phyloP scores from a whole-genome alignment of 2,888 invertebrate genomes.

The Portevinia maculata region DNA sequence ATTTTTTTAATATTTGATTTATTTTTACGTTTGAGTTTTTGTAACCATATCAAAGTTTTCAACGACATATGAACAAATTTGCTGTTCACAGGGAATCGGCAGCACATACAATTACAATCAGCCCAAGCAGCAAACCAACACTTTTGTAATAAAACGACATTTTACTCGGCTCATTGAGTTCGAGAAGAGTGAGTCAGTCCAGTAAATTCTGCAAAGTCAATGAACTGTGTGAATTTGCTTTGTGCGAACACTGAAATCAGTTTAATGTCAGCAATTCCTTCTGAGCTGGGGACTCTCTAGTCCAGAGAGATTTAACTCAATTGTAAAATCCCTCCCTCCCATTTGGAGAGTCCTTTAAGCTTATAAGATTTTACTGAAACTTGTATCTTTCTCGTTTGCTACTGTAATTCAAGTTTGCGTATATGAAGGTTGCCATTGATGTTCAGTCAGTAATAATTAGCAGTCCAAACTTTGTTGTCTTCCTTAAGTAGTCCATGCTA shows the following conservation, averaged over 20 bases:
- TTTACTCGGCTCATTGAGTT: slow-evolving; percentile 49
- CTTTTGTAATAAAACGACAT: slow-evolving; percentile 43
- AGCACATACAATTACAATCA: background rate
- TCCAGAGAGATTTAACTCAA: slow-evolving; percentile 25
- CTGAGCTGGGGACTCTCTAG: background rate
- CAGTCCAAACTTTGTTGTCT: slow-evolving; percentile 7
- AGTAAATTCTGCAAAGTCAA: slow-evolving; percentile 45
- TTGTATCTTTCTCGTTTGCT: background rate
- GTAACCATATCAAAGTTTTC: slow-evolving; percentile 21
- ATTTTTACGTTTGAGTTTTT: slow-evolving; percentile 11
- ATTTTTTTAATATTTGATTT: background rate
- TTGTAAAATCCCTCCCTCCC: slow-evolving; percentile 18
- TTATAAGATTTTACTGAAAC: background rate
- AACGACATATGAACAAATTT: slow-evolving; percentile 14
- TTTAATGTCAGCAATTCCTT: slow-evolving; percentile 55
- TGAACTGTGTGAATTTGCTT: slow-evolving; percentile 53
- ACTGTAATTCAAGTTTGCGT: slow-evolving; percentile 6
- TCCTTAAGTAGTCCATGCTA: slow-evolving; percentile 5
- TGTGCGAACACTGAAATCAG: slow-evolving; percentile 41
- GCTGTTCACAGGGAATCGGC: background rate
- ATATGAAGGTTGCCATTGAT: background rate
- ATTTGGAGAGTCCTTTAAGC: slow-evolving; percentile 29
- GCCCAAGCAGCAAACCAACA: slow-evolving; percentile 16
- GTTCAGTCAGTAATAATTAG: slow-evolving; percentile 45
- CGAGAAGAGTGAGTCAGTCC: background rate